Percentiles rank a stretch among this genome's conserved stretches.
Evolutionary conservation across 2,888 invertebrate species (phyloP).

Genomic region (Macropis europaea): DNA sequence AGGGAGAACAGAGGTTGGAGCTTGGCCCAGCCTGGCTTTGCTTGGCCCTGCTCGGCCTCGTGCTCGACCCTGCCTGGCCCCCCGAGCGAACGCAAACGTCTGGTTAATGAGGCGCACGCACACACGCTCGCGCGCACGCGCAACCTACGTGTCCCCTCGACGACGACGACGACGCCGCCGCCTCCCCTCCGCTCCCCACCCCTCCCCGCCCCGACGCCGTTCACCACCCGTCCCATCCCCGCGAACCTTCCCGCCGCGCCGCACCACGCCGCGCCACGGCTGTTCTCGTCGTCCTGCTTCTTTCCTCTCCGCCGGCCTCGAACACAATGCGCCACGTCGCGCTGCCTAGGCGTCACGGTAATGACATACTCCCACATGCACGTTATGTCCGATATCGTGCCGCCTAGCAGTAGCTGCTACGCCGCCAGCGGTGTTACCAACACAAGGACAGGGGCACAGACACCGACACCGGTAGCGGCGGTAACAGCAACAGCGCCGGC

Average conservation of each 20-base stretch:
- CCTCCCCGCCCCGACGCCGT: too few species aligned
- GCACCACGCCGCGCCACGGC: constrained; percentile 14
- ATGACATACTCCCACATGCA: constrained; percentile 74
- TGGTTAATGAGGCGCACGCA: constrained; percentile 75
- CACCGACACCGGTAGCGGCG: constrained; percentile 31
- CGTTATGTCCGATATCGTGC: constrained; percentile 62
- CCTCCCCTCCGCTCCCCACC: constrained; percentile 28
- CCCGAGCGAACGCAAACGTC: constrained; percentile 67
- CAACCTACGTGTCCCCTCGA: constrained; percentile 63
- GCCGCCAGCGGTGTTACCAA: constrained; percentile 40
- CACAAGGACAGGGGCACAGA: background rate
- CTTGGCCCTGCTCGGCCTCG: constrained; percentile 19
- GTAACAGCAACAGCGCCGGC: constrained; percentile 42
- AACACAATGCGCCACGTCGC: constrained; percentile 71
- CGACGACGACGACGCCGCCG: constrained; percentile 53
- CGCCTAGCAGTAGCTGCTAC: constrained; percentile 53
- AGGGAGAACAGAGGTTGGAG: constrained; percentile 50
- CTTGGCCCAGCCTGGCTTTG: constrained; percentile 54
- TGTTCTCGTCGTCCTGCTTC: constrained; percentile 49
- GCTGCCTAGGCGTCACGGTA: constrained; percentile 74
- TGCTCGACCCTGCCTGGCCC: constrained; percentile 61
- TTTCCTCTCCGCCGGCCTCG: constrained; percentile 60
- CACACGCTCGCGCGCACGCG: constrained; percentile 72
- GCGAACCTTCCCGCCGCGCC: constrained; percentile 36
- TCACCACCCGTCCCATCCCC: too few species aligned